Percentiles rank a stretch among this genome's conserved stretches.
Evolutionary conservation across 2,888 invertebrate species (phyloP).

Genomic region (Agriopis marginaria): DNA sequence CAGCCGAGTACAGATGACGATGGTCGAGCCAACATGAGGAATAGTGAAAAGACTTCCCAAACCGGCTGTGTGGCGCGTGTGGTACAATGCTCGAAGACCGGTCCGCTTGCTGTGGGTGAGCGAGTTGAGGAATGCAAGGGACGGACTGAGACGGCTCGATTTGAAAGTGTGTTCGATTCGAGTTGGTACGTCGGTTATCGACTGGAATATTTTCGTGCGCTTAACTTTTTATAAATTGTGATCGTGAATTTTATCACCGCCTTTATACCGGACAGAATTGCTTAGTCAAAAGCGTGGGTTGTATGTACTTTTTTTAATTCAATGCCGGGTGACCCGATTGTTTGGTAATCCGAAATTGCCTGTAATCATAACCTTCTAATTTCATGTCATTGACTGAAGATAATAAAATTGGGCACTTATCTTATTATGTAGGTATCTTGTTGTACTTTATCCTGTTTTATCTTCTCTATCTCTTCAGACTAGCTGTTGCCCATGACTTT

Average conservation of each 20-base stretch:
- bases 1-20: constrained; percentile 60
- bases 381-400: constrained; percentile 61
- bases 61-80: constrained; percentile 71
- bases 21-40: constrained; percentile 56
- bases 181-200: constrained; percentile 66
- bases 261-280: constrained; percentile 39
- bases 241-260: constrained; percentile 42
- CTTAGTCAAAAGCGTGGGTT: constrained; percentile 50
- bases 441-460: background rate
- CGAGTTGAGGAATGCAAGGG: constrained; percentile 83
- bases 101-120: constrained; percentile 84
- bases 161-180: constrained; percentile 75
- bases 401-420: constrained; percentile 63
- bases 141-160: constrained; percentile 76
- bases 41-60: constrained; percentile 60
- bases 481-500: too few relatives aligned
- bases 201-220: constrained; percentile 59
- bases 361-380: constrained; percentile 66
- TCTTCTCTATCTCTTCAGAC: background rate
- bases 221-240: constrained; percentile 49
- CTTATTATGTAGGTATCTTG: background rate
- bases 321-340: constrained; percentile 59
- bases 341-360: constrained; percentile 69
- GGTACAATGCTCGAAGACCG: constrained; percentile 82
- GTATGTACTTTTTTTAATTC: constrained; percentile 53